Evolutionary conservation across 2,113 vertebrate genomes (phyloP).

Genomic region (Ophthalmolycus amberensis): DNA sequence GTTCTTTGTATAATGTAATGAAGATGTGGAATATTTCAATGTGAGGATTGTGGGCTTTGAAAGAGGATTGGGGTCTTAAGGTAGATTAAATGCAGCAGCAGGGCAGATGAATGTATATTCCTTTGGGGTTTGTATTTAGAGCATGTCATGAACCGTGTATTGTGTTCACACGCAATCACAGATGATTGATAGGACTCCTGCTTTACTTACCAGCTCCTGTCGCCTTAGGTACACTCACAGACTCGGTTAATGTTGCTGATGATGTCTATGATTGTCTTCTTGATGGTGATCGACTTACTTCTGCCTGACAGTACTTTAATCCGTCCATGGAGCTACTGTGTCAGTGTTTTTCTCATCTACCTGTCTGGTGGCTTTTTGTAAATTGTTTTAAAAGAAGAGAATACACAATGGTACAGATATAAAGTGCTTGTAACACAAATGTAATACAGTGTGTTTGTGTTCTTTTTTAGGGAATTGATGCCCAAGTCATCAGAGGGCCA

Average conservation of each 20-base stretch:
- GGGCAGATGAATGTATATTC: constrained; percentile 55
- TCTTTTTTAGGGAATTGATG: constrained; percentile 88
- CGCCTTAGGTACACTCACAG: constrained; percentile 21
- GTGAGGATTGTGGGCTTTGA: constrained; percentile 30
- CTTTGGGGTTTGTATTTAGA: constrained; percentile 53
- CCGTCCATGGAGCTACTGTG: constrained; percentile 1
- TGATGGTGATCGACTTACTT: constrained; percentile 32
- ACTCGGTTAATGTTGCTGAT: constrained; percentile 16
- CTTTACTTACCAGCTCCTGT: constrained; percentile 36
- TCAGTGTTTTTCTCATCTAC: constrained; percentile 28
- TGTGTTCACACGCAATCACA: constrained; percentile 30
- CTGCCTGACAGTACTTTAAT: constrained; percentile 33
- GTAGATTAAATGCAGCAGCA: constrained; percentile 59
- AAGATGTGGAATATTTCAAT: constrained; percentile 55
- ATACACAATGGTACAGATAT: not conserved
- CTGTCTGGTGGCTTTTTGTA: constrained; percentile 11
- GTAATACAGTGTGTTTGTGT: constrained; percentile 47
- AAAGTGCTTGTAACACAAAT: constrained; percentile 2
- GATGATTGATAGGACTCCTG: constrained; percentile 42
- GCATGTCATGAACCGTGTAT: constrained; percentile 44
- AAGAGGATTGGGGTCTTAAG: constrained; percentile 48
- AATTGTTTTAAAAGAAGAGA: not conserved
- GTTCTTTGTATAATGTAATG: constrained; percentile 54
- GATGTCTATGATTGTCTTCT: constrained; percentile 32
- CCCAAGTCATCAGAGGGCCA: constrained; percentile 91